Base-by-base conservation (phyloP, 1,140 invertebrate species). In the Megalopta genalis region DNA sequence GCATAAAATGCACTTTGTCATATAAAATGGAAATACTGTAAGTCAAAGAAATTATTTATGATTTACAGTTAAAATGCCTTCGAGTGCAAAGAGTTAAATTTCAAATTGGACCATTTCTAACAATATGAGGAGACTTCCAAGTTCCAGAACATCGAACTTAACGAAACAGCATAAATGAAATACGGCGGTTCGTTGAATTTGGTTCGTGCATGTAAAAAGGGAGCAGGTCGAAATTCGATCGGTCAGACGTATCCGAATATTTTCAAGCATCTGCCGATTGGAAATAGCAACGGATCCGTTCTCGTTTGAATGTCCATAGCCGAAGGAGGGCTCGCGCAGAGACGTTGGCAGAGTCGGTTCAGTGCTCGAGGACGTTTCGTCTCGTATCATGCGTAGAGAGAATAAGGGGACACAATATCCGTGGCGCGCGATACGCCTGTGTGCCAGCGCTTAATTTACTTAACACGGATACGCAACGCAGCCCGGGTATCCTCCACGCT, bases 371-470 rank as follows among this genome's bases (percentile, higher is more conserved):
- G 14, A 42, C 32, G 32, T 32, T 32, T 32, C 12, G 37, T 7
- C 16, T 21, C 6, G 42, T 63, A 62, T 70, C 52, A 9, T 16
- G 66, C 57, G 54, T 32, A 66, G 65, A 37, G n/a, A 69, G 49
- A 79, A 79, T 73, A 73, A 60, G 62, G n/a, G 69, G 27, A 73
- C 54, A 54, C 70, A 67, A 67, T 79, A 52, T 71, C n/a, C 59
- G 65, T 10, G 65, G 21, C 75, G 16, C 27, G 27, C 10, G 10
- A 14, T 18, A 66, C 59, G 59, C 23, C 49, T n/a, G 59, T 32
- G 70, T 39, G 42, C 59, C 60, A 67, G 54, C 80, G 80, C 77
- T 82, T 82, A 84, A 84, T 84, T 82, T 78, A 82, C 75, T 84
- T 82, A 84, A 82, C 69, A 67, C 70, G 59, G 60, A 64, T 69